These are phyloP conservation scores for Hydra vulgaris DNA, from an alignment of 30 jellyfish, hydroid and myxozoan species.

Conservation along the genomic window DNA sequence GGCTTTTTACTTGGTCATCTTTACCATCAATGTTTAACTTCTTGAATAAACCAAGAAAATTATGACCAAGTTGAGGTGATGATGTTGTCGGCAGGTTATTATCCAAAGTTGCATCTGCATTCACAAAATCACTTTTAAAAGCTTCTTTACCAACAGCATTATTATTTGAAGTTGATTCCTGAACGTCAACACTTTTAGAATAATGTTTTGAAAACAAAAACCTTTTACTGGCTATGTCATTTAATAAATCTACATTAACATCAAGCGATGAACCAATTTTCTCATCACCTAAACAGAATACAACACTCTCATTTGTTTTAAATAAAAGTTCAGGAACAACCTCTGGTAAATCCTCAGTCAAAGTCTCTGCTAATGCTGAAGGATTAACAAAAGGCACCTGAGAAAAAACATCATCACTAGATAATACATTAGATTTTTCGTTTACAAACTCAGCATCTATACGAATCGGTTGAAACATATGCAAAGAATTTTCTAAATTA, in stretches of 20 bases:
- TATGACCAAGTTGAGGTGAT: neutral
- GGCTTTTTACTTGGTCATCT: neutral
- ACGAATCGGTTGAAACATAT: constrained; percentile 3
- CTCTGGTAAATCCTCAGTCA: too few species aligned
- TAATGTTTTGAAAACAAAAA: neutral
- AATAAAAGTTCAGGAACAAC: too few species aligned
- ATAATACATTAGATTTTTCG: too few species aligned
- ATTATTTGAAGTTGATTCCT: neutral
- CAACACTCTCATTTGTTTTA: too few species aligned
- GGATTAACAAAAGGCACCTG: too few species aligned
- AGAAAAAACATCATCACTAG: neutral
- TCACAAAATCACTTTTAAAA: neutral
- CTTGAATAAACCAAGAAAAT: neutral
- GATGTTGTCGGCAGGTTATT: neutral
- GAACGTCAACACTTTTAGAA: neutral
- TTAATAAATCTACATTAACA: neutral
- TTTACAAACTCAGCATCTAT: neutral
- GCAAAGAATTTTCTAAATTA: neutral
- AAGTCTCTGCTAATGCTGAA: too few species aligned
- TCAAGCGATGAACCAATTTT: too few species aligned
- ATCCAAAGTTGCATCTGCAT: neutral
- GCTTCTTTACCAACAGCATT: too few species aligned
- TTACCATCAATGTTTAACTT: neutral
- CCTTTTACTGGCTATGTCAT: neutral
- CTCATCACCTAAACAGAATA: too few species aligned